Evolutionary conservation across 30 jellyfish, hydroid and myxozoan genomes (phyloP).

Genomic region (Aurelia aurita): DNA sequence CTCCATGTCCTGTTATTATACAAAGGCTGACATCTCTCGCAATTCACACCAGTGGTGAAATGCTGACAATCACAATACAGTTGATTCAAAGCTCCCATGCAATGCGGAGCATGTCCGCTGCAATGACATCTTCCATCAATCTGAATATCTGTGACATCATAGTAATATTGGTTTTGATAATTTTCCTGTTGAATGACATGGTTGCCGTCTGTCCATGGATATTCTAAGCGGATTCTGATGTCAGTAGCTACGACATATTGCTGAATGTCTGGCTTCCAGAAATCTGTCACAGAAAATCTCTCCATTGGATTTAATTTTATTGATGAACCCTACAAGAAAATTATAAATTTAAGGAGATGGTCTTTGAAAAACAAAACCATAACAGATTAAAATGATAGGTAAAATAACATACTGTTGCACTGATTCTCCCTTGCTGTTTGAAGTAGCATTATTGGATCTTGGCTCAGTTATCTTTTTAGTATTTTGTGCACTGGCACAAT

Average conservation of each 20-base stretch:
- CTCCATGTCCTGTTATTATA: conserved; percentile 86
- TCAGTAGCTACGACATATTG: conserved; percentile 78
- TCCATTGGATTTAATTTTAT: conserved; percentile 60
- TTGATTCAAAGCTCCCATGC: conserved; percentile 53
- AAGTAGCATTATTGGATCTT: no score
- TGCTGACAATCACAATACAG: conserved; percentile 71
- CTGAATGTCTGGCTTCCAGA: conserved; percentile 71
- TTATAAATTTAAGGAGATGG: no score
- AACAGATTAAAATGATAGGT: no score
- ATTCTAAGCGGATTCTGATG: conserved; percentile 70
- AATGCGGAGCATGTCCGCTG: conserved; percentile 87
- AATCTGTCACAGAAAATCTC: conserved; percentile 25
- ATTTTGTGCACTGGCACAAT: no score
- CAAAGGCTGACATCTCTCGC: conserved; percentile 84
- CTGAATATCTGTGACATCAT: conserved; percentile 82
- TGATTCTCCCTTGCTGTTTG: no score
- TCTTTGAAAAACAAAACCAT: no score
- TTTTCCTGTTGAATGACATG: conserved; percentile 61
- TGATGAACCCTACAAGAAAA: no score
- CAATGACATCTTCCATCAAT: conserved; percentile 85
- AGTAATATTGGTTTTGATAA: conserved; percentile 74
- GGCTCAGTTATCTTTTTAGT: no score
- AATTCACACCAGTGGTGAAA: conserved; percentile 80
- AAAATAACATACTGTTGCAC: no score
- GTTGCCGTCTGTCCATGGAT: conserved; percentile 95